These are phyloP conservation scores for Ladona fulva DNA, from an alignment of 1,140 invertebrate species.

Conservation along the genomic window DNA sequence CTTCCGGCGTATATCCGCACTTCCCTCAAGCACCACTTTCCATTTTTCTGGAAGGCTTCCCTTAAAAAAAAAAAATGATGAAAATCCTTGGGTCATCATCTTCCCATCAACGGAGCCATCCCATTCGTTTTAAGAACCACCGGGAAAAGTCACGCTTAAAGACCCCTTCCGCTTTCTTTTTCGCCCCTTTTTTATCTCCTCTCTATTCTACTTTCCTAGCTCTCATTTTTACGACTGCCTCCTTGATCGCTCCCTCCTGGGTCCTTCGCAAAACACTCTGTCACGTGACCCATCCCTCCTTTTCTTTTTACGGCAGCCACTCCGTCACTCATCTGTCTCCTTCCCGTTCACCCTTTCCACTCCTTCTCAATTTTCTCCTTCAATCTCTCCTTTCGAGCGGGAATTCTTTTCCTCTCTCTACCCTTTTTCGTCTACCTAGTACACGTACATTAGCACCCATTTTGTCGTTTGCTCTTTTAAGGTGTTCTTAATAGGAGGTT, in stretches of 20 bases:
- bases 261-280: background rate
- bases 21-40: background rate
- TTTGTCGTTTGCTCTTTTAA: too few species aligned
- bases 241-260: background rate
- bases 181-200: background rate
- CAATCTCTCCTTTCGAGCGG: background rate
- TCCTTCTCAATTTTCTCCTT: background rate
- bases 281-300: background rate
- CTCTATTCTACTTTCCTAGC: background rate
- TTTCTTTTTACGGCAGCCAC: background rate
- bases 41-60: background rate
- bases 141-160: background rate
- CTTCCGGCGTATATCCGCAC: background rate
- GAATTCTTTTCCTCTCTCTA: background rate
- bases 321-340: slow-evolving; percentile 7
- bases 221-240: background rate
- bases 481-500: too few species aligned
- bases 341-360: background rate
- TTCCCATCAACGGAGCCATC: background rate
- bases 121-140: background rate
- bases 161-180: background rate
- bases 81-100: background rate
- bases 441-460: too few species aligned
- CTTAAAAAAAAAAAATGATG: background rate
- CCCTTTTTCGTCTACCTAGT: too few species aligned